A percentile compares a stretch with the other conserved stretches of the same genome.
Evolutionary conservation across 1,140 invertebrate species (phyloP).

Genomic region (Drosophila aff.): DNA sequence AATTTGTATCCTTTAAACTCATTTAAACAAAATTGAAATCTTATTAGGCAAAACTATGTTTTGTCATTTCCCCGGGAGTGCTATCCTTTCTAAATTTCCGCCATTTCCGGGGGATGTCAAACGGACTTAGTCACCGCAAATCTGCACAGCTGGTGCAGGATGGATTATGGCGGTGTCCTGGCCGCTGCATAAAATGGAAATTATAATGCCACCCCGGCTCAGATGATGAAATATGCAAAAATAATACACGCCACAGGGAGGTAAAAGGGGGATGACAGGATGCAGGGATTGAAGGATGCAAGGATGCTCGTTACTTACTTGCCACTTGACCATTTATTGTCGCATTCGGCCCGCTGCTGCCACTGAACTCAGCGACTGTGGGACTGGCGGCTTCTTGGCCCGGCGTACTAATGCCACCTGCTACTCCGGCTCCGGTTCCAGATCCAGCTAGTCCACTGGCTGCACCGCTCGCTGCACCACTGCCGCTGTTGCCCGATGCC

Average conservation of each 20-base stretch:
- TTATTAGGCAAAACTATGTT: constrained; percentile 1
- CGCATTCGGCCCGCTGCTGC: constrained; percentile 59
- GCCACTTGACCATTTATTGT: constrained; percentile 87
- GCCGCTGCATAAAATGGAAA: constrained; percentile 40
- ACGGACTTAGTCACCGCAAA: constrained; percentile 28
- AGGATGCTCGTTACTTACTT: constrained; percentile 86
- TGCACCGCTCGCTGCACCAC: constrained; percentile 35
- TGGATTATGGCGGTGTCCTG: constrained; percentile 46
- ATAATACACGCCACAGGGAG: constrained; percentile 7
- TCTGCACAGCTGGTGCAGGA: constrained; percentile 37
- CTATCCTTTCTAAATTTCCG: constrained; percentile 13
- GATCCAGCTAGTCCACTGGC: constrained; percentile 33
- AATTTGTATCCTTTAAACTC: no score
- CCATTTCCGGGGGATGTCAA: constrained; percentile 31
- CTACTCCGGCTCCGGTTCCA: constrained; percentile 25
- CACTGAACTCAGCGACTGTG: constrained; percentile 54
- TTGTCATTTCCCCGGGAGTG: constrained; percentile 1
- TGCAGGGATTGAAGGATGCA: not conserved
- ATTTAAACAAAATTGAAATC: not conserved
- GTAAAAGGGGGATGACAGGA: not conserved
- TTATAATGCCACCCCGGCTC: constrained; percentile 39
- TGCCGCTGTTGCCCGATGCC: constrained; percentile 28
- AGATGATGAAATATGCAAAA: constrained; percentile 54
- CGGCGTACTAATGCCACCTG: constrained; percentile 37
- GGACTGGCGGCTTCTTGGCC: constrained; percentile 59